Percentiles rank a stretch among this genome's conserved stretches.
Conservation (phyloP, 2,113 vertebrate genomes). For the Agelaius tricolor region DNA sequence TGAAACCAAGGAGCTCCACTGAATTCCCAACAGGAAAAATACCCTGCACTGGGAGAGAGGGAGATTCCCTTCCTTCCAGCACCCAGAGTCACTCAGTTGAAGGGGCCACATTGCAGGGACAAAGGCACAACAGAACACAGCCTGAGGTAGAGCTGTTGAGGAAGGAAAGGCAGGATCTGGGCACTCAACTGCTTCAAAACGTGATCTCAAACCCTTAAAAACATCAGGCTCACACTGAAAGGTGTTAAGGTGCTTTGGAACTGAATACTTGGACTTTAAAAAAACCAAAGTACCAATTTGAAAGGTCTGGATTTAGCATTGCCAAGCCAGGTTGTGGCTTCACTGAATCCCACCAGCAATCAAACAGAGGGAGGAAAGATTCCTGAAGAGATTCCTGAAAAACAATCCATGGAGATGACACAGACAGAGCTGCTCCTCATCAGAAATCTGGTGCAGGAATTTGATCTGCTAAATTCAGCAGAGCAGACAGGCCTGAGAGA, state of each 20-base stretch:
- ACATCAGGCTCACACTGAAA: background rate
- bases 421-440: background rate
- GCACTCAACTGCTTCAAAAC: background rate
- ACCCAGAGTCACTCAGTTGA: background rate
- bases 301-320: background rate
- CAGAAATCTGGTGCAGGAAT: background rate
- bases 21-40: background rate
- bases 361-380: background rate
- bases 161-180: background rate
- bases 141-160: background rate
- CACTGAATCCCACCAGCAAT: background rate
- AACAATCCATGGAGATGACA: background rate
- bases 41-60: no score
- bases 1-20: background rate
- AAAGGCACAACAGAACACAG: background rate
- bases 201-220: background rate
- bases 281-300: background rate
- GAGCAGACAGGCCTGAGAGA: background rate
- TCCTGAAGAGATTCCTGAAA: background rate
- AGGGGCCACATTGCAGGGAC: background rate
- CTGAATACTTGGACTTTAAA: background rate
- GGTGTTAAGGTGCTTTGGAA: slow-evolving; percentile 17
- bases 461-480: background rate
- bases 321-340: background rate
- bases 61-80: background rate